phyloP scores from a whole-genome alignment of 1,140 invertebrate genomes.

The Pogonomyrmex barbatus region DNA sequence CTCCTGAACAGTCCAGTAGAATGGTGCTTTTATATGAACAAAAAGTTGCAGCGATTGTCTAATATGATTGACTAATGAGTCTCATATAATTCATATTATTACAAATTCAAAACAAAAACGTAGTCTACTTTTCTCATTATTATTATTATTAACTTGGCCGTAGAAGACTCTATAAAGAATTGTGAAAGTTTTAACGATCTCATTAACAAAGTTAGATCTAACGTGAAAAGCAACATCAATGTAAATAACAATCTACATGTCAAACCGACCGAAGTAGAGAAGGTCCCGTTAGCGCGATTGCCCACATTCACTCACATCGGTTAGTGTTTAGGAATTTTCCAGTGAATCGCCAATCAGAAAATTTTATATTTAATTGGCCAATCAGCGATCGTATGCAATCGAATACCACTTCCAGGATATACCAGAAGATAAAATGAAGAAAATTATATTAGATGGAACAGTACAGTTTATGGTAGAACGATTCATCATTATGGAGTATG shows the following conservation, averaged over 20 bases:
- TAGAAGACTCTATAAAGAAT: constrained; percentile 20
- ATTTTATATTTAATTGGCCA: no score
- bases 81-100: constrained; percentile 81
- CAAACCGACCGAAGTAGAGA: neutral
- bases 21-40: constrained; percentile 76
- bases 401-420: neutral
- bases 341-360: no score
- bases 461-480: constrained; percentile 76
- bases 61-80: constrained; percentile 77
- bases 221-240: constrained; percentile 29
- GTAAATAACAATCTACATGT: constrained; percentile 3
- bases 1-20: constrained; percentile 73
- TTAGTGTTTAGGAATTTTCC: no score
- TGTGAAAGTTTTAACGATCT: neutral
- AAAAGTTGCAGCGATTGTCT: constrained; percentile 78
- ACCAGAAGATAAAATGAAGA: constrained; percentile 18
- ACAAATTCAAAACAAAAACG: constrained; percentile 76
- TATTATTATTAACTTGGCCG: constrained; percentile 54
- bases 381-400: no score
- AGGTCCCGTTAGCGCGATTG: no score
- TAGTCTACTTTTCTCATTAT: constrained; percentile 72
- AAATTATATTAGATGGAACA: constrained; percentile 74
- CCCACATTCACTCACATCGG: no score
- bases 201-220: constrained; percentile 50
- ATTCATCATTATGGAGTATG: constrained; percentile 74